phyloP scores from a whole-genome alignment of 2,888 invertebrate species.

The Nysson spinosus region DNA sequence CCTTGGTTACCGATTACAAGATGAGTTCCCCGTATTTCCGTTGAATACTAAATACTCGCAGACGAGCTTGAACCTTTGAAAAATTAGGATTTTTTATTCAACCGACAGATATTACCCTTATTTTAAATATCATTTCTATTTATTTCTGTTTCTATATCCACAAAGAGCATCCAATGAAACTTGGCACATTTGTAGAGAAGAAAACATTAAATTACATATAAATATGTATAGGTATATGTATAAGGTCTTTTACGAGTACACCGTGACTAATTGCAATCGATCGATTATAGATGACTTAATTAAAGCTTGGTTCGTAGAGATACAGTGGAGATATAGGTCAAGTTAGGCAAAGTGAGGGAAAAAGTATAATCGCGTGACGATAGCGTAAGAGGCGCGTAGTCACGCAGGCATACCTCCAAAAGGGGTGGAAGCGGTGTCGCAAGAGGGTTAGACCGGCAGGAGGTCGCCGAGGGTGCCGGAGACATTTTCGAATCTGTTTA shows the following conservation, averaged over 20 bases:
- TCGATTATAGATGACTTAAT: slow-evolving; percentile 17
- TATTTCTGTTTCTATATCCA: no score
- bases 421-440: slow-evolving; percentile 9
- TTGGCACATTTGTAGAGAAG: no score
- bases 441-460: slow-evolving; percentile 13
- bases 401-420: slow-evolving; percentile 22
- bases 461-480: slow-evolving; percentile 43
- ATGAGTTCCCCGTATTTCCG: background rate
- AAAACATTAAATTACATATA: no score
- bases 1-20: background rate
- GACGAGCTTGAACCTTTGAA: no score
- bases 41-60: no score
- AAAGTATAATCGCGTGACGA: slow-evolving; percentile 7
- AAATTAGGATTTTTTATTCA: no score
- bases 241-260: no score
- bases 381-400: slow-evolving; percentile 16
- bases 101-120: no score
- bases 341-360: slow-evolving; percentile 3
- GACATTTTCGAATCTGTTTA: slow-evolving; percentile 77
- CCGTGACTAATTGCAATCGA: background rate
- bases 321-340: slow-evolving; percentile 31
- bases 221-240: no score
- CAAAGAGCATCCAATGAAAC: no score
- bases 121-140: no score
- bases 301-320: no score